Base-by-base conservation (phyloP, 2,888 invertebrate species). In the Agrochola lota region DNA sequence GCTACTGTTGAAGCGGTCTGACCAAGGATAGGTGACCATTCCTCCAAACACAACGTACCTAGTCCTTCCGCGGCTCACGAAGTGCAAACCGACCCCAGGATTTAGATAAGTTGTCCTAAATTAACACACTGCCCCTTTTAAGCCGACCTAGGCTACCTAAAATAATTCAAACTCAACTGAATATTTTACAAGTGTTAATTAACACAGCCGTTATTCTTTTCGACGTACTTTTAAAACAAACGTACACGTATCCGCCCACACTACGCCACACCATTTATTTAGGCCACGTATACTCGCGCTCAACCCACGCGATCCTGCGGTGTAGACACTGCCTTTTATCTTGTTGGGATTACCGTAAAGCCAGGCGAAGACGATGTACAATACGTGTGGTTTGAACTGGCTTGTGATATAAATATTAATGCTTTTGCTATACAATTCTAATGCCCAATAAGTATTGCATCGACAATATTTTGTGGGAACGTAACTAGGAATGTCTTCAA, bases 181-280 rank as follows among this genome's bases (percentile, higher is more conserved):
- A 79, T 84, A 78, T 60, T 84, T 79, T 23, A 77, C 17, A 11
- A 20, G 43, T 83, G 59, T 84, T 80, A 79, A 84, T 63, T 84
- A 84, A 70, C 49, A 15, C n/a, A 55, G 9, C 52, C 17, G 4
- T n/a, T n/a, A n/a, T n/a, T 62, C 70, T 67, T 71, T 66, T 43
- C 12, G 11, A 52, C 35, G 60, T 80, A 67, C 20, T 52, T 59
- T 68, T 72, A n/a, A 67, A 67, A 85, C 55, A 74, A 85, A 66
- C 20, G 35, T 7, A 9, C 40, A 30, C 15, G 26, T 35, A 69
- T 7, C 7, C 46, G 17, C 85, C 71, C 71, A 49, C 43, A 4
- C 40, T 9, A 46, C 63, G 9, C 52, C 12, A 46, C 30, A 46
- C 15, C 15, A 85, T 74, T 64, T 69, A 80, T 85, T 81, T 81